phyloP scores from a whole-genome alignment of 2,797 vertebrate genomes.

The Garrulus glandarius region DNA sequence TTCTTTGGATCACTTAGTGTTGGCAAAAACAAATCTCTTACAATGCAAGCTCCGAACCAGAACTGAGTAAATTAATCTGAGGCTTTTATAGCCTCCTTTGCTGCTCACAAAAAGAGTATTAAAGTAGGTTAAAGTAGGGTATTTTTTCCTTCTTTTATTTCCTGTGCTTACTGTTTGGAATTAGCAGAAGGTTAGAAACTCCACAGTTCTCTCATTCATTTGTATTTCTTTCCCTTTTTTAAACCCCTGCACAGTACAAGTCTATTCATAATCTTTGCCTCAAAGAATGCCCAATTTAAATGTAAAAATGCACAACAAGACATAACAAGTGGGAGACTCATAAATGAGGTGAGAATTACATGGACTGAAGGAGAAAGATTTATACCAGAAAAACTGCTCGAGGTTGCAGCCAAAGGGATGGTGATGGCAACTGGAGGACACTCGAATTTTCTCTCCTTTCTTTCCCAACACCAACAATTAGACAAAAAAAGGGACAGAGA shows the following conservation, averaged over 20 bases:
- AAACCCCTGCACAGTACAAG: neutral
- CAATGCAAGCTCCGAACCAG: neutral
- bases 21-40: neutral
- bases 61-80: constrained; percentile 19
- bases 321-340: constrained; percentile 3
- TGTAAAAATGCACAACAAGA: constrained; percentile 44
- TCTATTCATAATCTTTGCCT: constrained; percentile 17
- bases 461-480: neutral
- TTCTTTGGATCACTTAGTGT: neutral
- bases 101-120: neutral
- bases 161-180: neutral
- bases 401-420: neutral
- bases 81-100: neutral
- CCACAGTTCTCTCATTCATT: neutral
- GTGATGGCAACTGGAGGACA: neutral
- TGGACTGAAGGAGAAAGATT: neutral
- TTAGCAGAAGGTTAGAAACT: neutral
- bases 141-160: neutral
- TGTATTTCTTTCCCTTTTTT: neutral
- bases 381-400: neutral
- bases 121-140: neutral
- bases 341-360: neutral
- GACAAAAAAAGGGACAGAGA: neutral
- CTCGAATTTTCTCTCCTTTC: neutral
- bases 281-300: constrained; percentile 1